These are phyloP conservation scores for Zaprionus taronus DNA, from an alignment of 1,140 invertebrate species.

Conservation along the genomic window DNA sequence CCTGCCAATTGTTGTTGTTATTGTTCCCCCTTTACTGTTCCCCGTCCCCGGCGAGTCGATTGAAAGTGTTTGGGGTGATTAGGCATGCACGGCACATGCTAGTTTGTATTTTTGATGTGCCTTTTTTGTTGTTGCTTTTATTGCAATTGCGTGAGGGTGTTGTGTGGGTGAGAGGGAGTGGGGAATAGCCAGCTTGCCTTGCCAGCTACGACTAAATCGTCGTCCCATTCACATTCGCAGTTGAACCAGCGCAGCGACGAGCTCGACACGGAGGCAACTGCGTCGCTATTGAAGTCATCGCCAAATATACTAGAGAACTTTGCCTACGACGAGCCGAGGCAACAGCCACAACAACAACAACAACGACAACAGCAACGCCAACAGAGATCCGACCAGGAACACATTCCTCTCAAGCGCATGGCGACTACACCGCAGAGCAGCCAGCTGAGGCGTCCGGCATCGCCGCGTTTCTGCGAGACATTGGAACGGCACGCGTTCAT, in stretches of 20 bases:
- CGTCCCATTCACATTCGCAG: constrained; percentile 49
- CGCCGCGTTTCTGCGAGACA: constrained; percentile 76
- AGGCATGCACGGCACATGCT: constrained; percentile 65
- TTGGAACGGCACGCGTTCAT: constrained; percentile 79
- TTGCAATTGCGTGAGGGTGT: constrained; percentile 64
- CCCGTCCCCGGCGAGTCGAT: constrained; percentile 21
- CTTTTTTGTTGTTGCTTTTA: constrained; percentile 59
- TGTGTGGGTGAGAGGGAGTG: constrained; percentile 15
- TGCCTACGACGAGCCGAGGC: constrained; percentile 69
- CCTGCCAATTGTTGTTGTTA: neutral
- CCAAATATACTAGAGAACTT: constrained; percentile 81
- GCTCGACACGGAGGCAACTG: constrained; percentile 64
- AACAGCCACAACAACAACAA: neutral
- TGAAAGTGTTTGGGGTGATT: constrained; percentile 55
- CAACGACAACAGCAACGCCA: constrained; percentile 15
- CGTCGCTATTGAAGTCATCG: constrained; percentile 72
- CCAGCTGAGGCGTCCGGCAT: constrained; percentile 29
- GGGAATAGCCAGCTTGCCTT: constrained; percentile 50
- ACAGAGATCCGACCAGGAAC: neutral
- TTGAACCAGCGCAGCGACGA: constrained; percentile 56
- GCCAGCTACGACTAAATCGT: constrained; percentile 31
- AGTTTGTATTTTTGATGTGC: constrained; percentile 8
- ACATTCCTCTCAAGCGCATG: constrained; percentile 59
- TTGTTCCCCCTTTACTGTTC: neutral
- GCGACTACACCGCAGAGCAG: constrained; percentile 32